Base-by-base conservation (phyloP, 2,113 vertebrate species). In the Poeciliopsis turrubarensis region DNA sequence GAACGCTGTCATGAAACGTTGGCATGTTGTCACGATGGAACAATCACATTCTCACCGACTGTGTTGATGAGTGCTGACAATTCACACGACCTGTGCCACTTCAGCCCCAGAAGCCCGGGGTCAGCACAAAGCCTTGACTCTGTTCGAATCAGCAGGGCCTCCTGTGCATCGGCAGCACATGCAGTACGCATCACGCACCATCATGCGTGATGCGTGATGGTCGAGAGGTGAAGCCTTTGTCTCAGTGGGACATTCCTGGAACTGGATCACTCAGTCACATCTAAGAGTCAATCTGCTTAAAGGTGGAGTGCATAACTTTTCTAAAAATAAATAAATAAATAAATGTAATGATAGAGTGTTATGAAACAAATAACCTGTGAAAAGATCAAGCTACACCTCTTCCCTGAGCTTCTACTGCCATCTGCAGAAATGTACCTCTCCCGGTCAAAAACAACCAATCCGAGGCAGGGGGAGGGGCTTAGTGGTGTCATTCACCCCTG, bases 41-140 rank as follows among this genome's bases (percentile, higher is more conserved):
- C 86, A 90, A 88, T 84, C 65, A 71, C 13, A 83, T 86, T 77
- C 77, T 75, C n/a, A 7, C 51, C 47, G 19, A 78, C 57, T 10
- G 31, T 54, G 69, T 29, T 90, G 87, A 86, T 87, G 85, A 91
- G 82, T 70, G 64, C 73, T 90, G 90, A 70, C 86, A 90, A 78
- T 78, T 90, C 87, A 85, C 85, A 88, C 84, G 92, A 91, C 88
- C 88, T 77, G 54, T 78, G 85, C 81, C 74, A 57, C 77, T 70
- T 68, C 44, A 27, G 68, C 47, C 68, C 68, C 57, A 60, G 84
- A 25, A 31, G 72, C 72, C 72, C 67, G 69, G 22, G 39, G 68
- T 15, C 0, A 65, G 82, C 81, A 88, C 89, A 89, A 90, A 84
- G 73, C 75, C 77, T 29, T 84, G 83, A 86, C 89, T 73, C 75